phyloP scores from a whole-genome alignment of 1,140 invertebrate species.

The Coboldia fuscipes region DNA sequence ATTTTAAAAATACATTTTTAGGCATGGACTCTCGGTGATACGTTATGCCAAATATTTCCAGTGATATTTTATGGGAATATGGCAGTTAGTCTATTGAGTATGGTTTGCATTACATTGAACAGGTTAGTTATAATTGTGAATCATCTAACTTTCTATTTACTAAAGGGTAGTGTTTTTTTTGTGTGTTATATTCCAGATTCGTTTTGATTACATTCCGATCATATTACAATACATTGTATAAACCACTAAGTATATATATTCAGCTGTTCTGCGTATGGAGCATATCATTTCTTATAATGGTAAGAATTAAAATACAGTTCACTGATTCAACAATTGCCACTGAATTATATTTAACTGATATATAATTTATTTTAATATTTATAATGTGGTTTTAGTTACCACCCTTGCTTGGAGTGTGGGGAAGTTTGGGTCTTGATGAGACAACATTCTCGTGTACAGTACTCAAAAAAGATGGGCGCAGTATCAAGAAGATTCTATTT shows the following conservation, averaged over 20 bases:
- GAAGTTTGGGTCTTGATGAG: slow-evolving; percentile 49
- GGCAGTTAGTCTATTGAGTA: slow-evolving; percentile 64
- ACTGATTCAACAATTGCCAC: too few relatives aligned
- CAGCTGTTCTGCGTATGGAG: slow-evolving; percentile 61
- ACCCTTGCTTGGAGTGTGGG: slow-evolving; percentile 62
- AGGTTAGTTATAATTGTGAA: slow-evolving; percentile 29
- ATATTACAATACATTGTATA: slow-evolving; percentile 53
- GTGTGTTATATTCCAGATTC: slow-evolving; percentile 35
- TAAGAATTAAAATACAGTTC: too few relatives aligned
- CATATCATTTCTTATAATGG: slow-evolving; percentile 39
- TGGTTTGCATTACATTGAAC: slow-evolving; percentile 77
- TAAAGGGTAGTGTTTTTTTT: neutral
- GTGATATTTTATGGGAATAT: slow-evolving; percentile 81
- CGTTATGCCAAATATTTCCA: slow-evolving; percentile 63
- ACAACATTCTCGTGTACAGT: slow-evolving; percentile 72
- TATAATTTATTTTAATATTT: slow-evolving; percentile 5
- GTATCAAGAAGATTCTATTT: slow-evolving; percentile 72
- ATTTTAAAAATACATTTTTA: too few relatives aligned
- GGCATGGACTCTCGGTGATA: slow-evolving; percentile 55
- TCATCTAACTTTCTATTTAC: too few relatives aligned
- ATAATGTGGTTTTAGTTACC: slow-evolving; percentile 40
- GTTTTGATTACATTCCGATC: slow-evolving; percentile 58
- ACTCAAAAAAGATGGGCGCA: slow-evolving; percentile 47
- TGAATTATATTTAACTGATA: too few relatives aligned
- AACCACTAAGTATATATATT: slow-evolving; percentile 38